Percentiles rank a stretch among this genome's conserved stretches.
Conservation (phyloP, 2,797 vertebrate species). For the Neopelma chrysocephalum region DNA sequence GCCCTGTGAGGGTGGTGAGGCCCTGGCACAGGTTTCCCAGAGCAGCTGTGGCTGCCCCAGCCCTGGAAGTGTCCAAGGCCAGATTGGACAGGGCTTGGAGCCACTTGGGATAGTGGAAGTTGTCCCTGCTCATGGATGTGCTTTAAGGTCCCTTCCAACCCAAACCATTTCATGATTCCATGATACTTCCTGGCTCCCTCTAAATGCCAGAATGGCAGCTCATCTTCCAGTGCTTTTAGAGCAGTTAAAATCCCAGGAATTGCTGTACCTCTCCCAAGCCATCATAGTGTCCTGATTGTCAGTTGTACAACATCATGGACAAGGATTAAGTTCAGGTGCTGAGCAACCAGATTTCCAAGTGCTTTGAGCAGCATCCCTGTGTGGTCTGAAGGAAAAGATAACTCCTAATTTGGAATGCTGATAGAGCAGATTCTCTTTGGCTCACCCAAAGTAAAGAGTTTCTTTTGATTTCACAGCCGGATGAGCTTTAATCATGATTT, state of each 20-base stretch:
- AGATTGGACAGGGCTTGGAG: background rate
- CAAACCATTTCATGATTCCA: background rate
- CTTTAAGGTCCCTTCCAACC: accelerated
- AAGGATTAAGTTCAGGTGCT: background rate
- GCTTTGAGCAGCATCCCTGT: background rate
- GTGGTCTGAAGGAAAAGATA: background rate
- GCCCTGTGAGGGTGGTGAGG: background rate
- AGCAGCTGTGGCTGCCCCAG: background rate
- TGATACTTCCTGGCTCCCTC: background rate
- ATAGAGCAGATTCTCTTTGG: background rate
- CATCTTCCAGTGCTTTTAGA: background rate
- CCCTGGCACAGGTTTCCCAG: background rate
- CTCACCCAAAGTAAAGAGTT: background rate
- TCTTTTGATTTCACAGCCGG: background rate
- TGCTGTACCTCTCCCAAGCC: background rate
- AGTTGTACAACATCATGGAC: background rate
- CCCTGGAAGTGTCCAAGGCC: background rate
- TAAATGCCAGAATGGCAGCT: background rate
- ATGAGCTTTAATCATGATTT: background rate
- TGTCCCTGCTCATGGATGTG: background rate
- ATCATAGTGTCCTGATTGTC: accelerated
- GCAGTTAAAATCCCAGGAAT: background rate
- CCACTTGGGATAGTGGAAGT: background rate
- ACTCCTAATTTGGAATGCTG: accelerated
- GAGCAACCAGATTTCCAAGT: background rate